A percentile compares a stretch with the other conserved stretches of the same genome.
Conservation (phyloP, 2,797 vertebrate genomes). For the Simalia tracyae region DNA sequence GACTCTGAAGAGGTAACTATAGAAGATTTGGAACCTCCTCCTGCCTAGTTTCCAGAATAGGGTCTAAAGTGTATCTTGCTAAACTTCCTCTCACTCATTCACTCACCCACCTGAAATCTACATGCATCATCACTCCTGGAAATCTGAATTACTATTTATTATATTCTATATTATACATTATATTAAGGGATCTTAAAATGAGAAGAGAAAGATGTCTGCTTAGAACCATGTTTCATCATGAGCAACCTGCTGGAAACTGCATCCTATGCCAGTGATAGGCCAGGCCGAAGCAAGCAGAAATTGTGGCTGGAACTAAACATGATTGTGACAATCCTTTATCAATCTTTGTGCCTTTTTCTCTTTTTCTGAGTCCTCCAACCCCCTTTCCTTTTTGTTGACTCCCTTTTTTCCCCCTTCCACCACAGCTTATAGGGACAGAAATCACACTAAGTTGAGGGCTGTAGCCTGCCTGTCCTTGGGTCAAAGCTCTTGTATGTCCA, state of each 20-base stretch:
- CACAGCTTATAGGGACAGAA: not conserved
- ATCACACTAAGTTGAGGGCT: not conserved
- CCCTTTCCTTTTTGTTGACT: not conserved
- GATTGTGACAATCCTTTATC: not conserved
- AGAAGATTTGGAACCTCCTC: not conserved
- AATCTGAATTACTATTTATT: not conserved
- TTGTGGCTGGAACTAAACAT: not conserved
- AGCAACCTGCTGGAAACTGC: not conserved
- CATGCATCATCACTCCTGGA: not conserved
- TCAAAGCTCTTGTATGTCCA: not conserved
- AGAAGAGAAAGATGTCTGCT: not conserved
- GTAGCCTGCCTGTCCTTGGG: not conserved
- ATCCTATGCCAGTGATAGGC: not conserved
- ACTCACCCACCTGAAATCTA: not conserved
- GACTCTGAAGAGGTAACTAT: not conserved
- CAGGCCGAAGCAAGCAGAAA: not conserved
- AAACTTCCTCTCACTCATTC: not conserved
- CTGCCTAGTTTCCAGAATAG: not conserved
- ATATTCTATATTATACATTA: not conserved
- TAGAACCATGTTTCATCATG: not conserved
- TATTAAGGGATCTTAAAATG: not conserved
- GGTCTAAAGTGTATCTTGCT: not conserved
- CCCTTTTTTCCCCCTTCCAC: not conserved
- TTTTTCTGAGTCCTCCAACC: not conserved
- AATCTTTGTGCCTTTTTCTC: not conserved